phyloP scores from a whole-genome alignment of 2,888 invertebrate genomes.

The Thyatira batis region DNA sequence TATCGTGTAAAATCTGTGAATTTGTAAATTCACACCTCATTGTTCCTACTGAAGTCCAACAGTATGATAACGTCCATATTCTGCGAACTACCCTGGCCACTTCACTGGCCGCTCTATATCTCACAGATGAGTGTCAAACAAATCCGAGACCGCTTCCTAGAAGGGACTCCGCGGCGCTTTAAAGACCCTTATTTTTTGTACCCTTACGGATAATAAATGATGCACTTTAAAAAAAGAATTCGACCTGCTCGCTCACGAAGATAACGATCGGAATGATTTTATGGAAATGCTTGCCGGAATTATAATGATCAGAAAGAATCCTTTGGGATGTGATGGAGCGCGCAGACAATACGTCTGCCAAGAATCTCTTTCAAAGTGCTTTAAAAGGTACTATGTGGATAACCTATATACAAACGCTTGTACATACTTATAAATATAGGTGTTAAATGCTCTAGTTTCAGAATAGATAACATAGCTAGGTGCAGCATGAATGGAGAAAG shows the following conservation, averaged over 20 bases:
- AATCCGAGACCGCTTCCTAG: slow-evolving; percentile 74
- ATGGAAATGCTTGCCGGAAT: slow-evolving; percentile 80
- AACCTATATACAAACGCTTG: too few species aligned
- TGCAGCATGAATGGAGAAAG: too few species aligned
- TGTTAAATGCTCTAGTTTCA: too few species aligned
- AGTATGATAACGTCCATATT: slow-evolving; percentile 49
- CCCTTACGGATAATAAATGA: slow-evolving; percentile 80
- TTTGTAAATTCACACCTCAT: slow-evolving; percentile 72
- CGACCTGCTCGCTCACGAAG: slow-evolving; percentile 78
- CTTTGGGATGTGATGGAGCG: slow-evolving; percentile 77
- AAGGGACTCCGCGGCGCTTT: slow-evolving; percentile 79
- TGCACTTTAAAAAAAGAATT: slow-evolving; percentile 76
- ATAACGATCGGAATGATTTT: slow-evolving; percentile 80
- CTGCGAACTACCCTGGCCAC: slow-evolving; percentile 56
- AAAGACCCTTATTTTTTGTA: slow-evolving; percentile 75
- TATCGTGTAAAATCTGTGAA: slow-evolving; percentile 44
- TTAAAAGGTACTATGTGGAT: slow-evolving; percentile 13
- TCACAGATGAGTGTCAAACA: slow-evolving; percentile 79
- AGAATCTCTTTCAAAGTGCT: slow-evolving; percentile 41
- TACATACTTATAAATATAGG: too few species aligned
- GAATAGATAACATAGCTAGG: too few species aligned
- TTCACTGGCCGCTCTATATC: slow-evolving; percentile 71
- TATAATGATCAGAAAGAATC: slow-evolving; percentile 74
- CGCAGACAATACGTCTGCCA: slow-evolving; percentile 79
- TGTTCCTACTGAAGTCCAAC: slow-evolving; percentile 48